phyloP scores from a whole-genome alignment of 2,888 invertebrate species.

The Cenopis cana region DNA sequence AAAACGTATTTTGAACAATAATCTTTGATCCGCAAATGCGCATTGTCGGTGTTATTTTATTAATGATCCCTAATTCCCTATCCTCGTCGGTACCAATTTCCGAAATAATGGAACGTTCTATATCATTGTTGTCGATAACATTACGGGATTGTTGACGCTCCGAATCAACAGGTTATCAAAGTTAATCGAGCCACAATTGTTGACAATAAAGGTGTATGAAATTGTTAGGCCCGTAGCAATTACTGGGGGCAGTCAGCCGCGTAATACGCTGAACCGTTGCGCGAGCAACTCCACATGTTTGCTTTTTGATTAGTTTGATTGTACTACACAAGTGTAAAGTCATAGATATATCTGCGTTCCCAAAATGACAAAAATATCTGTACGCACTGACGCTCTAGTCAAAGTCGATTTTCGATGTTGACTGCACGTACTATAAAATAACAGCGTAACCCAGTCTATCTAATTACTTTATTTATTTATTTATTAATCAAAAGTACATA shows the following conservation, averaged over 20 bases:
- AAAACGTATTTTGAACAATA: background rate
- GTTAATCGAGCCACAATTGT: constrained; percentile 42
- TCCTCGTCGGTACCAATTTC: constrained; percentile 24
- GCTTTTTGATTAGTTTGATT: constrained; percentile 4
- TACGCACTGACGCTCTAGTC: no score
- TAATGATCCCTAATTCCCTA: constrained; percentile 32
- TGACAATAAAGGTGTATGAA: constrained; percentile 57
- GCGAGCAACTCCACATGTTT: constrained; percentile 40
- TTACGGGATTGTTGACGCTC: constrained; percentile 55
- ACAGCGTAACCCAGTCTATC: no score
- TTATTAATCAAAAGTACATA: no score
- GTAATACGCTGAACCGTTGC: constrained; percentile 66
- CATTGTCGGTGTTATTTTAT: constrained; percentile 25
- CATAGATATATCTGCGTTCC: no score
- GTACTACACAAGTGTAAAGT: no score
- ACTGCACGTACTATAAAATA: no score
- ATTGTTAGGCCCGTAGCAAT: constrained; percentile 64
- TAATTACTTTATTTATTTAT: no score
- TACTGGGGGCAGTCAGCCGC: constrained; percentile 70
- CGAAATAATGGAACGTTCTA: constrained; percentile 50
- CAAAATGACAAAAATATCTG: no score
- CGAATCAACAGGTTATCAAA: constrained; percentile 67
- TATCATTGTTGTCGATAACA: constrained; percentile 55
- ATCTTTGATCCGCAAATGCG: background rate
- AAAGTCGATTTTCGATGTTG: no score